phyloP scores from a whole-genome alignment of 2,888 invertebrate genomes.

The Antheraea assamensis region DNA sequence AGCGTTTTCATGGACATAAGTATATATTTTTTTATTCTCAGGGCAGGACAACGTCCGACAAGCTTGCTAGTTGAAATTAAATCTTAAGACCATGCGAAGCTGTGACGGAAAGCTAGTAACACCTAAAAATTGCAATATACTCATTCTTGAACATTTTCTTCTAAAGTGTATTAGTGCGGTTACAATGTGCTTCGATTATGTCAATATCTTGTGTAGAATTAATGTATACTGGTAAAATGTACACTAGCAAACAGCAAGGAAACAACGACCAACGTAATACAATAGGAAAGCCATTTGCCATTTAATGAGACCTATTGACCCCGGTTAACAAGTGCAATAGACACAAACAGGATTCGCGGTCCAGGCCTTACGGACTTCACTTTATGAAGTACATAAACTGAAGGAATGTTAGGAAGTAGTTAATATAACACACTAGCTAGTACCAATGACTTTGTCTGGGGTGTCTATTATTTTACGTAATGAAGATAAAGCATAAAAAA shows the following conservation, averaged over 20 bases:
- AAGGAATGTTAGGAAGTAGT: constrained; percentile 23
- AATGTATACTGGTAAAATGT: constrained; percentile 23
- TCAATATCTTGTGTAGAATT: neutral
- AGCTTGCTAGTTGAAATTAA: no score
- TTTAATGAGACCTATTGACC: constrained; percentile 54
- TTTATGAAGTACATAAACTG: constrained; percentile 49
- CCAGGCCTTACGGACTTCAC: constrained; percentile 54
- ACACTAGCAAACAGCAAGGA: neutral
- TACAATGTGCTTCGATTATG: neutral
- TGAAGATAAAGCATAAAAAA: no score
- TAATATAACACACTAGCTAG: neutral
- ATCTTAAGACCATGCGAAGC: no score
- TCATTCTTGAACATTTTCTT: neutral
- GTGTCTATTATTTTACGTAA: no score
- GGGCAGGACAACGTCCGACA: no score
- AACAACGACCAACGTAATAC: constrained; percentile 18
- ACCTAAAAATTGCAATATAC: neutral
- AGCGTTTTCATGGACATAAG: no score
- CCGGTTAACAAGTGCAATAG: constrained; percentile 58
- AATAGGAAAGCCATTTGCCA: constrained; percentile 47
- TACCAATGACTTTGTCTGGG: no score
- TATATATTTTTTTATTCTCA: no score
- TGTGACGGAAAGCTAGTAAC: no score
- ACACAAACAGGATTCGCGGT: constrained; percentile 66
- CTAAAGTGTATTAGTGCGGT: neutral